Evolutionary conservation across 2,113 vertebrate species (phyloP).

Genomic region (Ophthalmolycus amberensis): DNA sequence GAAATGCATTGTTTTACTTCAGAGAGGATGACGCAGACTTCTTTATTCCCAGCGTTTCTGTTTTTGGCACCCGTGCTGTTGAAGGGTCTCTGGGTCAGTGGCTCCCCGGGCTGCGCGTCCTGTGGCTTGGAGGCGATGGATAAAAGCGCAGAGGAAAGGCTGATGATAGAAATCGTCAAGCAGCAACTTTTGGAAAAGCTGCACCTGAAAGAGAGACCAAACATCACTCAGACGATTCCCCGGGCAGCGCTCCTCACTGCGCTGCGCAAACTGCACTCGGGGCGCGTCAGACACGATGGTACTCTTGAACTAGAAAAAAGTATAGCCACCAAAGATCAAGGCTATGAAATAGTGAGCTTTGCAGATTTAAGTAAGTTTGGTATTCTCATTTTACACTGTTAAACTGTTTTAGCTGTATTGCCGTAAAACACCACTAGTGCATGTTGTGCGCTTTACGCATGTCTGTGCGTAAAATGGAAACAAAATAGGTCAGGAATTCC

Average conservation of each 20-base stretch:
- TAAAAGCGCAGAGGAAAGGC: constrained; percentile 79
- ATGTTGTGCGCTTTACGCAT: not conserved
- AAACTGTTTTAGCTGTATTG: not conserved
- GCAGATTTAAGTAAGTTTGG: constrained; percentile 89
- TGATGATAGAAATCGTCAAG: constrained; percentile 89
- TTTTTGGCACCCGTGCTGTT: constrained; percentile 65
- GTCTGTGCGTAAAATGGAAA: constrained; percentile 14
- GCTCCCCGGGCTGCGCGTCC: constrained; percentile 75
- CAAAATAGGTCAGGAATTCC: constrained; percentile 3
- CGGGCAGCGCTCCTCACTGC: constrained; percentile 86
- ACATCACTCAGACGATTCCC: constrained; percentile 86
- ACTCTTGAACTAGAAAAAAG: constrained; percentile 72
- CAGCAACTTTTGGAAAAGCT: constrained; percentile 91
- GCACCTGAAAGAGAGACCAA: constrained; percentile 89
- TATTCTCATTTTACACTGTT: constrained; percentile 1
- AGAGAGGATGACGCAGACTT: constrained; percentile 29
- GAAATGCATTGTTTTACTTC: constrained; percentile 41
- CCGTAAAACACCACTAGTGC: not conserved
- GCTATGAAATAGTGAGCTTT: constrained; percentile 96
- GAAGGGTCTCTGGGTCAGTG: constrained; percentile 50
- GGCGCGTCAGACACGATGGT: constrained; percentile 76
- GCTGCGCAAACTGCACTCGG: constrained; percentile 86
- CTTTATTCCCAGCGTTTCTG: constrained; percentile 43
- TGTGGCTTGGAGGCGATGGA: constrained; percentile 82
- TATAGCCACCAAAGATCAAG: constrained; percentile 76